phyloP scores from a whole-genome alignment of 92 coral and sea anemone genomes.

The Ricordea florida region DNA sequence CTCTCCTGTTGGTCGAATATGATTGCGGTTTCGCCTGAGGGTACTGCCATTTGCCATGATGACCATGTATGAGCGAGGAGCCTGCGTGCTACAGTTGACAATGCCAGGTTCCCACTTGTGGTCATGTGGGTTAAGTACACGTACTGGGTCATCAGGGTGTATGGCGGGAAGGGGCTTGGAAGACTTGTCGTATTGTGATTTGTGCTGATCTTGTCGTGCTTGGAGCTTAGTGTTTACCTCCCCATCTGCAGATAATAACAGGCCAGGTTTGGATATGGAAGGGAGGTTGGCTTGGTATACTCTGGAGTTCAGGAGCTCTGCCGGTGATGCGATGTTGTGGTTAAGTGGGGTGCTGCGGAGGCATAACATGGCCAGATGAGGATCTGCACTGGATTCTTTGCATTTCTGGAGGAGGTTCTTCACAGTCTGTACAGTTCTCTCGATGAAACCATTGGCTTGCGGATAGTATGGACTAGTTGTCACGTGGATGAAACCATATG shows the following conservation, averaged over 20 bases:
- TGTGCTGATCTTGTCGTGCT: slow-evolving; percentile 45
- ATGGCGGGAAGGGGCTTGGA: no score
- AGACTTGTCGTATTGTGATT: slow-evolving; percentile 25
- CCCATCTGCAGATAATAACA: neutral
- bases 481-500: slow-evolving; percentile 49
- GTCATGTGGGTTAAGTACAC: no score
- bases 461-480: slow-evolving; percentile 61
- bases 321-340: slow-evolving; percentile 63
- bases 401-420: slow-evolving; percentile 62
- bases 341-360: slow-evolving; percentile 68
- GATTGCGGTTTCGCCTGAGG: no score
- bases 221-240: slow-evolving; percentile 46
- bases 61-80: no score
- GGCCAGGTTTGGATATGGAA: slow-evolving; percentile 36
- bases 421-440: slow-evolving; percentile 54
- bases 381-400: slow-evolving; percentile 67
- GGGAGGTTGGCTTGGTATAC: slow-evolving; percentile 74
- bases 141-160: no score
- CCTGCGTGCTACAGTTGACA: no score
- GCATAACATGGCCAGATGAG: slow-evolving; percentile 77
- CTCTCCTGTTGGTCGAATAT: no score
- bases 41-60: no score
- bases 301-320: slow-evolving; percentile 67
- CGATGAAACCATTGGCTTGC: slow-evolving; percentile 67
- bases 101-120: no score